Percentiles rank a stretch among this genome's conserved stretches.
phyloP scores from a whole-genome alignment of 2,888 invertebrate genomes.

The Brachypterus glaber region DNA sequence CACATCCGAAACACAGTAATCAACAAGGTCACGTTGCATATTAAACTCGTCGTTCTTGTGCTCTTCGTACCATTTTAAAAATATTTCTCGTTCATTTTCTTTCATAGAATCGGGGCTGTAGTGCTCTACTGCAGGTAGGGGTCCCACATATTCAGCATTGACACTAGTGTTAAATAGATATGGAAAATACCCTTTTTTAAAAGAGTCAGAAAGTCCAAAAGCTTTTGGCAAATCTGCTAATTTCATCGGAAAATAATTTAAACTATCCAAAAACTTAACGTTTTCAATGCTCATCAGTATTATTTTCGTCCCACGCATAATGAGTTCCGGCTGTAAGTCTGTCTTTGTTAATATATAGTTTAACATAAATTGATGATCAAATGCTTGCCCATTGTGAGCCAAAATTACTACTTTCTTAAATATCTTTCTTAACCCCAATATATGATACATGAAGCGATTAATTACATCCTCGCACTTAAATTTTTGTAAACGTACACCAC shows the following conservation, averaged over 20 bases:
- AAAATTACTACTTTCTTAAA: slow-evolving; percentile 11
- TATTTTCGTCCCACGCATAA: slow-evolving; percentile 15
- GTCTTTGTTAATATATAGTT: slow-evolving; percentile 8
- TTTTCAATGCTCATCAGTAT: slow-evolving; percentile 14
- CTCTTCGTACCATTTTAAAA: slow-evolving; percentile 15
- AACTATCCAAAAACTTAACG: slow-evolving; percentile 23
- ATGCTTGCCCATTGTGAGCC: slow-evolving; percentile 13
- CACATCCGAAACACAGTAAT: slow-evolving; percentile 23
- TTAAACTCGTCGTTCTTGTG: slow-evolving; percentile 19
- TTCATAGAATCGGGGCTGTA: slow-evolving; percentile 12
- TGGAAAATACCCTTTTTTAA: slow-evolving; percentile 23
- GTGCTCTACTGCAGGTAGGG: slow-evolving; percentile 12
- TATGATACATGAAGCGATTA: slow-evolving; percentile 5
- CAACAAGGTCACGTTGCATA: slow-evolving; percentile 25
- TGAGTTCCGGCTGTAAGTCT: slow-evolving; percentile 10
- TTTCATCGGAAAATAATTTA: slow-evolving; percentile 22
- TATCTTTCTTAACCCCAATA: slow-evolving; percentile 7
- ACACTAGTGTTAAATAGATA: slow-evolving; percentile 18
- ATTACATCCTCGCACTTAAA: slow-evolving; percentile 1
- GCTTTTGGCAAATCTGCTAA: slow-evolving; percentile 17
- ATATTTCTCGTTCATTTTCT: slow-evolving; percentile 1
- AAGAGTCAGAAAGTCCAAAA: slow-evolving; percentile 12
- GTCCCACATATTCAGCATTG: slow-evolving; percentile 15
- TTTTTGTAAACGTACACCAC: slow-evolving; percentile 4
- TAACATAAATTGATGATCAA: slow-evolving; percentile 16